phyloP scores from a whole-genome alignment of 2,888 invertebrate species.

The Sussaba pulchella region DNA sequence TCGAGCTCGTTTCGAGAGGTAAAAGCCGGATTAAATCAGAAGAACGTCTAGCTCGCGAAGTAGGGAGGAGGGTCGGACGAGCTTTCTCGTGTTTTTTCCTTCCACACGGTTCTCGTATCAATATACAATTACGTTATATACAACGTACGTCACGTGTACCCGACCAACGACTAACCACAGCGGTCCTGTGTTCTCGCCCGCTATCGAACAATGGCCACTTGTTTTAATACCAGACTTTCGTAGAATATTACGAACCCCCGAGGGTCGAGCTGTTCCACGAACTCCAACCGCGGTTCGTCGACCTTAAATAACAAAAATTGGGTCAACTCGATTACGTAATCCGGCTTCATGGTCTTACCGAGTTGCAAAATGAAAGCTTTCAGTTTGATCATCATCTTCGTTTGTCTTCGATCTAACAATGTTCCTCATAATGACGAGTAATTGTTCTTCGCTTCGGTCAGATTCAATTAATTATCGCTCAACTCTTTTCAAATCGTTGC shows the following conservation, averaged over 20 bases:
- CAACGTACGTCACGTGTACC: too few relatives aligned
- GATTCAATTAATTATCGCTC: slow-evolving; percentile 10
- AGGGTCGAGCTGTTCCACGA: slow-evolving; percentile 17
- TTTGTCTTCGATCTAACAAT: slow-evolving; percentile 42
- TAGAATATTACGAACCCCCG: slow-evolving; percentile 63
- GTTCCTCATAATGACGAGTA: slow-evolving; percentile 53
- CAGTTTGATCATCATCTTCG: slow-evolving; percentile 54
- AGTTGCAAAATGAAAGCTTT: slow-evolving; percentile 48
- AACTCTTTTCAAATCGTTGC: not conserved
- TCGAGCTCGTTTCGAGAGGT: slow-evolving; percentile 24
- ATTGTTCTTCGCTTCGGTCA: slow-evolving; percentile 48
- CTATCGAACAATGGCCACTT: slow-evolving; percentile 51
- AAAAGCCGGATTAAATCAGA: slow-evolving; percentile 23
- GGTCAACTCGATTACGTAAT: slow-evolving; percentile 72
- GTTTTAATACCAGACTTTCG: slow-evolving; percentile 70
- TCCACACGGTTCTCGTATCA: slow-evolving; percentile 31
- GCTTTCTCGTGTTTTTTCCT: not conserved
- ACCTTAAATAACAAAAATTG: slow-evolving; percentile 71
- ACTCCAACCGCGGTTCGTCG: slow-evolving; percentile 47
- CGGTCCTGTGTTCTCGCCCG: slow-evolving; percentile 5
- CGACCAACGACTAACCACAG: not conserved
- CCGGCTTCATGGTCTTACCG: slow-evolving; percentile 61
- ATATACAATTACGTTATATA: slow-evolving; percentile 47
- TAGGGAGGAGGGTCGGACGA: slow-evolving; percentile 20
- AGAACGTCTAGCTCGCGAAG: not conserved